These are phyloP conservation scores for Pagetopsis macropterus DNA, from an alignment of 2,797 vertebrate species.

Conservation along the genomic window DNA sequence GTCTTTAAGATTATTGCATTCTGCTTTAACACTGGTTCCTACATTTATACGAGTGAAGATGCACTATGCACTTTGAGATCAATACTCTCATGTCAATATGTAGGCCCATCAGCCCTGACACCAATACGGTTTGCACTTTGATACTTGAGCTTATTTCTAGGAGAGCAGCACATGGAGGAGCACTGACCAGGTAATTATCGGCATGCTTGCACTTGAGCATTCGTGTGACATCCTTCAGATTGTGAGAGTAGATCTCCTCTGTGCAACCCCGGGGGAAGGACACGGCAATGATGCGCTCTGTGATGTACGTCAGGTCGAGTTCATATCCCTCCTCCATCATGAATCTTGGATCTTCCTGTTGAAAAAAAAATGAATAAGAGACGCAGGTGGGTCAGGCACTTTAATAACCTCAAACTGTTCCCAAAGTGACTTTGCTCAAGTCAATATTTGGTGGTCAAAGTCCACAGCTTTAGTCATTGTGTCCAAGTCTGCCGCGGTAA, in stretches of 20 bases:
- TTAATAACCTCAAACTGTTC: constrained; percentile 20
- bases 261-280: constrained; percentile 91
- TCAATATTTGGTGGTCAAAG: constrained; percentile 80
- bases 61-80: constrained; percentile 30
- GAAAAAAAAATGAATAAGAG: constrained; percentile 15
- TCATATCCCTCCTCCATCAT: constrained; percentile 94
- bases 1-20: not conserved
- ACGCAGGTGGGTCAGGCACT: constrained; percentile 13
- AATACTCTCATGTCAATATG: constrained; percentile 31
- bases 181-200: constrained; percentile 95
- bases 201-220: constrained; percentile 98
- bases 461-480: constrained; percentile 64
- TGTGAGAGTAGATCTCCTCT: constrained; percentile 91
- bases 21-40: not conserved
- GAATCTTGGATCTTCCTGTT: constrained; percentile 58
- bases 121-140: constrained; percentile 39
- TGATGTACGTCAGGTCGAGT: constrained; percentile 96
- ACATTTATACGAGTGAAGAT: constrained; percentile 6
- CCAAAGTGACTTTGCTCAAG: constrained; percentile 46
- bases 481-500: constrained; percentile 48
- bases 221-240: constrained; percentile 91
- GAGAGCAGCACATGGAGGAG: constrained; percentile 1
- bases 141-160: constrained; percentile 25
- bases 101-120: constrained; percentile 26
- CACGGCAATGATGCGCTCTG: constrained; percentile 94